Conservation (phyloP, 2,888 invertebrate species). For the Phytoseiulus persimilis region DNA sequence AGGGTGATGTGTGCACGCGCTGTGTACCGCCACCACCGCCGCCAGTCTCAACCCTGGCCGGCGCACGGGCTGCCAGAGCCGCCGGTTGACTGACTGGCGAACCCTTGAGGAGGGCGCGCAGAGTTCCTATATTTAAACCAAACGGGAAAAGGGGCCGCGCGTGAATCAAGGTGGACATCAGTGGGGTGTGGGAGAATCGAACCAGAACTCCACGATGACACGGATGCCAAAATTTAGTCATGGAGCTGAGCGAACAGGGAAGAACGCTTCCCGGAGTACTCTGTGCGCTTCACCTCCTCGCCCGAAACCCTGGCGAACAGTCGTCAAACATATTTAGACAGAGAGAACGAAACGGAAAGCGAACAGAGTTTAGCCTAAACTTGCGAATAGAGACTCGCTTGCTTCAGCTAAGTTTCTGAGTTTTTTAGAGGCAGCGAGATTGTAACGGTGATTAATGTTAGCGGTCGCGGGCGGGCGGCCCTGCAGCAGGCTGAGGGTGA, state of each 20-base stretch:
- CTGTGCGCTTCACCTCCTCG: not conserved
- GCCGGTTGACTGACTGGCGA: not conserved
- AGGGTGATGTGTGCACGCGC: constrained; percentile 5
- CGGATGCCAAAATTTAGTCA: too few species aligned
- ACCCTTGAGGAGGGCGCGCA: not conserved
- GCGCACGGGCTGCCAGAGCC: not conserved
- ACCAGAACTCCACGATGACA: not conserved
- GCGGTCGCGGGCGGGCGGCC: not conserved
- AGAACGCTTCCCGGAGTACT: not conserved
- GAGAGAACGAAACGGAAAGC: not conserved
- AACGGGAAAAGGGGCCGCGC: not conserved
- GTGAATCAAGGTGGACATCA: not conserved
- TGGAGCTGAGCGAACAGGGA: too few species aligned
- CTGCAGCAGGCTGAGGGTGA: not conserved
- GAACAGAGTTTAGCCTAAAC: not conserved
- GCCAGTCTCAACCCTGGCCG: not conserved
- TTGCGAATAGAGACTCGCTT: not conserved
- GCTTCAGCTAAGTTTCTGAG: not conserved
- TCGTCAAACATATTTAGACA: not conserved
- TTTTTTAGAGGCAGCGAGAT: not conserved
- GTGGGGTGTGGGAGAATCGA: not conserved
- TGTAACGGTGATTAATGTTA: not conserved
- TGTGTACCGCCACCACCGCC: not conserved
- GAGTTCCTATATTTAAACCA: not conserved
- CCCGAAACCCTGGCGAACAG: not conserved